These are phyloP conservation scores for Dryoscopus gambensis DNA, from an alignment of 2,113 vertebrate species.

Conservation along the genomic window DNA sequence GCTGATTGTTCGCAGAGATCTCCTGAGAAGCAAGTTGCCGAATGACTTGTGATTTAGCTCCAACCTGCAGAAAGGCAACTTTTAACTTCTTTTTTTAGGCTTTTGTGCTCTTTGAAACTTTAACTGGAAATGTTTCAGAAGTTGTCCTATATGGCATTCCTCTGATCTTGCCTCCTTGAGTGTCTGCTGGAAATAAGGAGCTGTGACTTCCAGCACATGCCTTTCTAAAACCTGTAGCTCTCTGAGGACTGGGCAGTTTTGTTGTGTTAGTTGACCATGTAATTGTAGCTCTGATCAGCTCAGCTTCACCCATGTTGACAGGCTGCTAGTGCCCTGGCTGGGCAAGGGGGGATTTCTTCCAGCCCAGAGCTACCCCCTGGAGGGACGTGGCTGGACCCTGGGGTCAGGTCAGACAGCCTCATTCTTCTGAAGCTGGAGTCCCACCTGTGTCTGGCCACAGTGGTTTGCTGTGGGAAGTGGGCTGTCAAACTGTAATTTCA, in stretches of 20 bases:
- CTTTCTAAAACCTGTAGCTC: neutral
- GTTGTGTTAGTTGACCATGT: fast-evolving
- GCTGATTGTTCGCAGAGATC: neutral
- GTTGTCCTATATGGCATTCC: neutral
- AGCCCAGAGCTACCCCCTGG: neutral
- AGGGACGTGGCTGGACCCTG: neutral
- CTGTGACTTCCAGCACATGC: neutral
- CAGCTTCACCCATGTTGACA: neutral
- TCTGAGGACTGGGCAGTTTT: neutral
- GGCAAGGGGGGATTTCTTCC: neutral
- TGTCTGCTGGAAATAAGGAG: neutral
- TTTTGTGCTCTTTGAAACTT: neutral
- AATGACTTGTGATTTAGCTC: neutral
- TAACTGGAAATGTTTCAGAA: neutral
- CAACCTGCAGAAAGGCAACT: neutral
- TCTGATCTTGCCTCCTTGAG: neutral
- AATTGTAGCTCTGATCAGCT: neutral
- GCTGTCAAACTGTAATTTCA: neutral
- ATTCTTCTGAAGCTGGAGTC: neutral
- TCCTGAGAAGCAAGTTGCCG: fast-evolving
- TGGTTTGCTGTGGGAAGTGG: neutral
- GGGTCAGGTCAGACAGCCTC: neutral
- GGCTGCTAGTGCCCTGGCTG: neutral
- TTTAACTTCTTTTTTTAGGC: neutral
- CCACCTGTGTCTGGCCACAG: neutral